Percentiles rank a stretch among this genome's conserved stretches.
phyloP scores from a whole-genome alignment of 2,888 invertebrate species.

The Agrochola lota region DNA sequence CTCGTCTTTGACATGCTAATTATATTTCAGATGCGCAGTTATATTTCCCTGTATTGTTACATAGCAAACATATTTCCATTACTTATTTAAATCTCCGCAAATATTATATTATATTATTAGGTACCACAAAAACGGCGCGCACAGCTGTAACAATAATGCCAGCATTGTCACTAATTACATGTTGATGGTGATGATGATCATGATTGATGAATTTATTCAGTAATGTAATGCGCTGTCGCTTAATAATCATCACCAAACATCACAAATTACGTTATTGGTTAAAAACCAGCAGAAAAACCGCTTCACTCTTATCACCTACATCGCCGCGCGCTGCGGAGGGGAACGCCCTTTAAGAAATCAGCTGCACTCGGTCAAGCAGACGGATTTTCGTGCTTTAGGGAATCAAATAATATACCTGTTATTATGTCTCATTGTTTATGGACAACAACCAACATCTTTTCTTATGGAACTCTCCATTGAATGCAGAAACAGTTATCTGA shows the following conservation, averaged over 20 bases:
- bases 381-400: slow-evolving; percentile 82
- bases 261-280: not conserved
- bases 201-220: not conserved
- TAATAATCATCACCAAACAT: not conserved
- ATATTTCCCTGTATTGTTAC: not conserved
- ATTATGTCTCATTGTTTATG: slow-evolving; percentile 71
- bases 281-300: slow-evolving; percentile 51
- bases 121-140: not conserved
- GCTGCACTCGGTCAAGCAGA: slow-evolving; percentile 83
- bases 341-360: slow-evolving; percentile 89
- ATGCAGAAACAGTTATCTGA: slow-evolving; percentile 49
- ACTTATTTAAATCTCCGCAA: not conserved
- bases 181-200: too few relatives aligned
- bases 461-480: slow-evolving; percentile 40
- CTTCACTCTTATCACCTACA: slow-evolving; percentile 70
- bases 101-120: not conserved
- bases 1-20: not conserved
- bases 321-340: slow-evolving; percentile 78
- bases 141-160: not conserved
- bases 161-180: not conserved
- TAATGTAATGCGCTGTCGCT: not conserved
- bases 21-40: too few relatives aligned
- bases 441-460: slow-evolving; percentile 66
- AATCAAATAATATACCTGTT: slow-evolving; percentile 78
- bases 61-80: not conserved